Percentiles rank a stretch among this genome's conserved stretches.
Conservation (phyloP, 2,113 vertebrate genomes). For the Benitochromis conjunctus region DNA sequence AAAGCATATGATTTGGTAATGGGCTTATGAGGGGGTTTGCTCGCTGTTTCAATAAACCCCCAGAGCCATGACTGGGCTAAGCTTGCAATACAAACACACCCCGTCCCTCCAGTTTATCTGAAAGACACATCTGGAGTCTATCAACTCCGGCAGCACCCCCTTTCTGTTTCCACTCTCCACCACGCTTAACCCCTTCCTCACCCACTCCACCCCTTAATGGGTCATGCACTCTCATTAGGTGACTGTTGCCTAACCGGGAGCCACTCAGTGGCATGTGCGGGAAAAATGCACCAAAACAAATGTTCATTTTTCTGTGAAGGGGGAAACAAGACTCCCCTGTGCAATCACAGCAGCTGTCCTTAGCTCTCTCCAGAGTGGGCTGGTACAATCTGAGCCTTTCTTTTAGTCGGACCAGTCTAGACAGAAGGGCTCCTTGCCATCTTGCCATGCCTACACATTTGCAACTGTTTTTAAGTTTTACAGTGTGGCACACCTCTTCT, state of each 20-base stretch:
- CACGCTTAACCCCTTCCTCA: conserved; percentile 78
- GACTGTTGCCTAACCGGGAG: conserved; percentile 42
- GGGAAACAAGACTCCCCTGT: conserved; percentile 17
- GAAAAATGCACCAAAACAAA: conserved; percentile 44
- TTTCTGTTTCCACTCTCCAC: conserved; percentile 67
- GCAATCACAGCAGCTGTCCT: conserved; percentile 7
- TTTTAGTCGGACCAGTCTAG: conserved; percentile 34
- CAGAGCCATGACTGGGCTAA: conserved; percentile 69
- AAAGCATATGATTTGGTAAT: conserved; percentile 60
- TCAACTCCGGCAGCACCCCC: conserved; percentile 73
- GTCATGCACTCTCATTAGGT: conserved; percentile 61
- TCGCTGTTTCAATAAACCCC: conserved; percentile 72
- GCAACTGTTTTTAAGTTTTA: conserved; percentile 22
- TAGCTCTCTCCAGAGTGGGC: neutral
- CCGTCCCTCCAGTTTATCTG: conserved; percentile 79
- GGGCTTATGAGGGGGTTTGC: conserved; percentile 60
- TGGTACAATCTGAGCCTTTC: conserved; percentile 27
- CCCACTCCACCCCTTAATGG: conserved; percentile 60
- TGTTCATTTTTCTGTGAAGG: conserved; percentile 10
- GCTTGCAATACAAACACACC: conserved; percentile 77
- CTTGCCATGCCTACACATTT: conserved; percentile 23
- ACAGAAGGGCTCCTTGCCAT: conserved; percentile 28
- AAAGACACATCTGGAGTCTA: conserved; percentile 82
- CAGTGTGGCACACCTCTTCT: conserved; percentile 31
- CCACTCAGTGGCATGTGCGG: conserved; percentile 32